phyloP scores from a whole-genome alignment of 2,888 invertebrate species.

The Hypsopygia costalis region DNA sequence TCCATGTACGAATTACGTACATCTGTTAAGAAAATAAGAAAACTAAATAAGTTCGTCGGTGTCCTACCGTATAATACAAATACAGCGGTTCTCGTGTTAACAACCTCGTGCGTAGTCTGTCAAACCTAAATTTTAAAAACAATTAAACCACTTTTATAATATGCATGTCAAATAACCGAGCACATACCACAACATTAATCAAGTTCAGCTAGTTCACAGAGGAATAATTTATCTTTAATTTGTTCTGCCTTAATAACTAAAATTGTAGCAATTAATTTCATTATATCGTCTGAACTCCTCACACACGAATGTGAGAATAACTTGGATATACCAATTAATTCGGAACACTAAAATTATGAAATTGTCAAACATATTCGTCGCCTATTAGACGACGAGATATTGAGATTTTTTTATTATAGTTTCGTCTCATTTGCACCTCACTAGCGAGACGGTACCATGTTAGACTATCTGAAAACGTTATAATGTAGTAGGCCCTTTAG shows the following conservation, averaged over 20 bases:
- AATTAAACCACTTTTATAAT: no score
- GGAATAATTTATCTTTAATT: background rate
- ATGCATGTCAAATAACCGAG: background rate
- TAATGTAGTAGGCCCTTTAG: no score
- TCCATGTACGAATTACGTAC: conserved; percentile 6
- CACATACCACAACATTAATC: background rate
- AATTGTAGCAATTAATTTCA: conserved; percentile 9
- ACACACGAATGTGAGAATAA: background rate
- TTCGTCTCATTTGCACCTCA: no score
- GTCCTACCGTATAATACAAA: background rate
- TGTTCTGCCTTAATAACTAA: background rate
- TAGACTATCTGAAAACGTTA: no score
- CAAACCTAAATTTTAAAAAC: no score
- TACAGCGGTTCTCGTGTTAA: background rate
- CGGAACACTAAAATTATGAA: no score
- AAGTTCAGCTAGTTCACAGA: background rate
- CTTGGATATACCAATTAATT: background rate
- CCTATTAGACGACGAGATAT: no score
- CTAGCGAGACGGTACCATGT: no score
- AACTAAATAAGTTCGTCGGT: conserved; percentile 6
- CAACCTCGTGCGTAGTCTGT: background rate
- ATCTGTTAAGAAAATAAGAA: conserved; percentile 3
- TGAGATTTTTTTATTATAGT: no score
- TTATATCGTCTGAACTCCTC: background rate
- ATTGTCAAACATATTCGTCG: no score